phyloP scores from a whole-genome alignment of 2,888 invertebrate species.

The Drosophila yooni region DNA sequence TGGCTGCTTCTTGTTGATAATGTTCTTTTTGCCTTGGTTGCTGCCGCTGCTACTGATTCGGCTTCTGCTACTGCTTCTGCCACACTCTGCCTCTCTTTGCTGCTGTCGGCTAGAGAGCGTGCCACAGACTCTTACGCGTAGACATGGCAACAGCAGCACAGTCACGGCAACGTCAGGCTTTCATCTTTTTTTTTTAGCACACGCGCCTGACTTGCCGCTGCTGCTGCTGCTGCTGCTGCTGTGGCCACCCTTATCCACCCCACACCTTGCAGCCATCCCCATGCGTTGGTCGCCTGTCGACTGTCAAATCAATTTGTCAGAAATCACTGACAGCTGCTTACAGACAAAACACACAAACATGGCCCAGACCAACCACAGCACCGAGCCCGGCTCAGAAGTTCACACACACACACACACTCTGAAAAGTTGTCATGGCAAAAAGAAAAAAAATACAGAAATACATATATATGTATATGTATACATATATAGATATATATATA shows the following conservation, averaged over 20 bases:
- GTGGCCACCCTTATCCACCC: not conserved
- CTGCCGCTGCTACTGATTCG: constrained; percentile 11
- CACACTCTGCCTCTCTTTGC: constrained; percentile 32
- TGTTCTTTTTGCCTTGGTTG: constrained; percentile 23
- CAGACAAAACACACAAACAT: constrained; percentile 75
- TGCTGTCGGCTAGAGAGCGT: constrained; percentile 34
- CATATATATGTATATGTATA: not conserved
- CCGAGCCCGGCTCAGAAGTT: constrained; percentile 30
- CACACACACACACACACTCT: constrained; percentile 17
- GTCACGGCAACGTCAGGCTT: constrained; percentile 51
- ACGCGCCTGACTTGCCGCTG: constrained; percentile 64
- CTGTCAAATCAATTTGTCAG: constrained; percentile 83
- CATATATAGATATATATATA: not conserved
- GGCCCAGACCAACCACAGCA: constrained; percentile 44
- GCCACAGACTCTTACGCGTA: constrained; percentile 56
- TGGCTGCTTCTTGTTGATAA: constrained; percentile 20
- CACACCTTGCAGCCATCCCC: not conserved
- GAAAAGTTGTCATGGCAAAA: constrained; percentile 72
- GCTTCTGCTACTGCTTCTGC: constrained; percentile 7
- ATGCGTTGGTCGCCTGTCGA: constrained; percentile 70
- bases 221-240: not conserved
- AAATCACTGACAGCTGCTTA: constrained; percentile 83
- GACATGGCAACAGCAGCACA: constrained; percentile 51
- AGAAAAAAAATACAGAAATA: constrained; percentile 15
- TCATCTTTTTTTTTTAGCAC: constrained; percentile 71